Evolutionary conservation across 2,888 invertebrate species (phyloP), one percentile per base, ranked within the genome.

Genomic region (Shargacucullia verbasci): DNA sequence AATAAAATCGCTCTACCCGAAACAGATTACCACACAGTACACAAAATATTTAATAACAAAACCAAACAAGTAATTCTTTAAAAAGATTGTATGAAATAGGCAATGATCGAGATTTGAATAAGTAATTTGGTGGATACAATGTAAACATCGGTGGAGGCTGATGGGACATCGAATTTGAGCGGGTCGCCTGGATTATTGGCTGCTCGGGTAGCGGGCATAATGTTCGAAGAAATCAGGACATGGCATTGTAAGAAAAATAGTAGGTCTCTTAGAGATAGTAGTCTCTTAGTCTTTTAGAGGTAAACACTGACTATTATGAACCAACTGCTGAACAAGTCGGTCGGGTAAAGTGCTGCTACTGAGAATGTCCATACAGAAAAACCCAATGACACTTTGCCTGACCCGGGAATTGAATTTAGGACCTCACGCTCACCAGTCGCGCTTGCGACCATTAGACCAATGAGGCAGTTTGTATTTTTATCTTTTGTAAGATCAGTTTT

Each of bases 41-140:
- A 50, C 41, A 66, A 48, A 70, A 47, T 34, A 52, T 57, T 67
- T 54, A 59, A 57, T 59, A 63, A 61, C 20, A 54, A 55, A 57
- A 48, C 15, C 13, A 56, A 62, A 61, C 40, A 66, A 59, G 58
- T 55, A 43, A 47, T 53, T 52, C 40, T 55, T 47, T 57, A 43
- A 15, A 56, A 37, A 13, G 35, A 59, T 45, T 45, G 44, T 33
- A 13, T 39, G 59, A 76, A 84, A 84, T 82, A 83, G 82, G 78
- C 78, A 73, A 72, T 79, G 73, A 67, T 75, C 70, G 70, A 67
- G 82, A 79, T 84, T 81, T 84, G 84, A 86, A 85, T 87, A 84
- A 85, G 83, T 84, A 84, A 86, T 85, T 86, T 77, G 58, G 55
- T 65, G 80, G 76, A 82, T 85, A 80, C 81, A 81, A 84, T 79